Evolutionary conservation across 2,888 invertebrate genomes (phyloP), one percentile per base, ranked within the genome.

Genomic region (Drosophila cyrtoloma): DNA sequence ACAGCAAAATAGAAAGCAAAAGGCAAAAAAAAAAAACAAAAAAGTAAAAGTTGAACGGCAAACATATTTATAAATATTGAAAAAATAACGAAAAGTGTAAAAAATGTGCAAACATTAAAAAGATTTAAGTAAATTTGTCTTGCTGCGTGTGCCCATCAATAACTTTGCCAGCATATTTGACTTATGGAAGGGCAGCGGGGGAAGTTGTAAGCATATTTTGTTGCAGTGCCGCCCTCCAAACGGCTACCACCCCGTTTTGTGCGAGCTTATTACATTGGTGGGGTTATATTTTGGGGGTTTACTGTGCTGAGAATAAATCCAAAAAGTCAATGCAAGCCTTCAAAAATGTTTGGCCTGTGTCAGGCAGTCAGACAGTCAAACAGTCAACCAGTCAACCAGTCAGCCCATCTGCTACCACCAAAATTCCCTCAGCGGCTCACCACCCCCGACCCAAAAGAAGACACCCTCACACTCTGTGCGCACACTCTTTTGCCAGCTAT

Each of bases 91-190:
- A 51, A 71, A 79, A 72, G 76, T 76, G 63, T 71, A 83, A 86
- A 82, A 90, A 90, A 90, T 88, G 82, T 66, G 73, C 81, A 86
- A 89, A 89, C 91, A 90, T 90, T 88, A 90, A 89, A 88, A 80
- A 88, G 87, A 88, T 88, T 90, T 88, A 89, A 84, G 82, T 87
- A 86, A 90, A 88, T 90, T 88, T 90, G 89, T 88, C 87, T 89
- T 88, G 79, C 73, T 82, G 87, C 89, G 87, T 86, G 85, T 47
- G 79, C 77, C 89, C 91, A 88, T 88, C 87, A 90, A 88, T 88
- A 90, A 86, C 91, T 78, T 81, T 80, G 77, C 71, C 86, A 85
- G 86, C 88, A 83, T 90, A 87, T 86, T 86, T 90, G 89, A 88
- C 83, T 85, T 86, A 47, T 67, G 59, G 47, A 26, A 1, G 16